Percentiles rank a stretch among this genome's conserved stretches.
phyloP scores from a whole-genome alignment of 1,140 invertebrate species.

The Anoplophora glabripennis region DNA sequence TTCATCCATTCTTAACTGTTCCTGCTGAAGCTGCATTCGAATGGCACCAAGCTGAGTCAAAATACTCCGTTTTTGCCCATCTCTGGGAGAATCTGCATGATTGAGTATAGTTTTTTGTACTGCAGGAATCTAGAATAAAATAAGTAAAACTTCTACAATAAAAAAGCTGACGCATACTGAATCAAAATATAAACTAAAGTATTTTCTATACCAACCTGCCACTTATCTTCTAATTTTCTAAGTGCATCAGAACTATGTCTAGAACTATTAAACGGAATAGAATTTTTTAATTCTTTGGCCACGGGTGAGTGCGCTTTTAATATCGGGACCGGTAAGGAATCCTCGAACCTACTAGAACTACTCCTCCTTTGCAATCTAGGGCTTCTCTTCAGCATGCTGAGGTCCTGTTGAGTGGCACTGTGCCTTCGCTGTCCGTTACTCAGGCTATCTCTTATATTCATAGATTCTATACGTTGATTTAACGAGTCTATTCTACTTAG shows the following conservation, averaged over 20 bases:
- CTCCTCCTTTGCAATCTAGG: slow-evolving; percentile 43
- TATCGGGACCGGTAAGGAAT: slow-evolving; percentile 53
- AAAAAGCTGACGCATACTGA: neutral
- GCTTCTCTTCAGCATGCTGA: slow-evolving; percentile 37
- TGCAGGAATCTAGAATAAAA: slow-evolving; percentile 46
- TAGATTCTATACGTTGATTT: slow-evolving; percentile 41
- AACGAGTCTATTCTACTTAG: slow-evolving; percentile 47
- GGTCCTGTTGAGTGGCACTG: slow-evolving; percentile 47
- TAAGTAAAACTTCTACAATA: neutral
- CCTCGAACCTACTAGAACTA: slow-evolving; percentile 47
- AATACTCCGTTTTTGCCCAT: slow-evolving; percentile 53
- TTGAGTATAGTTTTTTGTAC: slow-evolving; percentile 58
- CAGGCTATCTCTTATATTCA: slow-evolving; percentile 39
- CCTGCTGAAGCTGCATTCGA: slow-evolving; percentile 55
- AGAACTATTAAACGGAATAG: slow-evolving; percentile 45
- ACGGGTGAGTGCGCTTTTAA: slow-evolving; percentile 54
- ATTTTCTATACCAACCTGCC: slow-evolving; percentile 45
- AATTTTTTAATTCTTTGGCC: slow-evolving; percentile 44
- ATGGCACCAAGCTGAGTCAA: slow-evolving; percentile 60
- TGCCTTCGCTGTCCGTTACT: slow-evolving; percentile 35
- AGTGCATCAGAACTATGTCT: slow-evolving; percentile 46
- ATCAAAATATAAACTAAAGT: slow-evolving; percentile 11
- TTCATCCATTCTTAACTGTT: slow-evolving; percentile 56
- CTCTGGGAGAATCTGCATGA: slow-evolving; percentile 45
- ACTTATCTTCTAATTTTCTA: slow-evolving; percentile 54